A percentile compares a stretch with the other conserved stretches of the same genome.
Conservation (phyloP, 2,797 vertebrate species). For the Poecilia wingei region DNA sequence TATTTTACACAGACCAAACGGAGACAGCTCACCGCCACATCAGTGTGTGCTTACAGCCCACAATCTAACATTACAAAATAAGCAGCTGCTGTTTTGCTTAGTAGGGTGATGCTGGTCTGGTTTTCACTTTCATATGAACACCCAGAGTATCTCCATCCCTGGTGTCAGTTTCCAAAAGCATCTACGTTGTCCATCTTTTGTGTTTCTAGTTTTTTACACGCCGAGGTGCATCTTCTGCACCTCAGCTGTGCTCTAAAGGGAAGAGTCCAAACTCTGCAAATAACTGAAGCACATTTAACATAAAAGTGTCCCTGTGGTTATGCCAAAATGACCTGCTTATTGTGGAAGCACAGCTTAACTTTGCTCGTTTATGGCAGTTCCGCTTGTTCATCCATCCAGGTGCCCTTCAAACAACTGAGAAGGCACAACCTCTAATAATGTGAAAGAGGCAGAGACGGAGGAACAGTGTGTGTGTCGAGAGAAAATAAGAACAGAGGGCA, state of each 20-base stretch:
- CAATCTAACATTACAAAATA: background rate
- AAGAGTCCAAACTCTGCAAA: background rate
- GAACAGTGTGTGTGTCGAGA: background rate
- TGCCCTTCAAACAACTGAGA: background rate
- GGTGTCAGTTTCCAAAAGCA: background rate
- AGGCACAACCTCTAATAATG: background rate
- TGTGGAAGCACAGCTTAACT: background rate
- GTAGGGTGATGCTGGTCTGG: background rate
- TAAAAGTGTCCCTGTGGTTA: background rate
- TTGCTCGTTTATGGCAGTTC: background rate
- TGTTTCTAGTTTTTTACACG: background rate
- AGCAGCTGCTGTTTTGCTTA: background rate
- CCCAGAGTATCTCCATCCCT: background rate
- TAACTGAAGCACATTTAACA: slow-evolving; percentile 1
- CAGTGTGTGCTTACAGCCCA: background rate
- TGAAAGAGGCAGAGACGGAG: background rate
- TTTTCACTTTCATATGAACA: background rate
- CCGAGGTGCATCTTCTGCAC: background rate
- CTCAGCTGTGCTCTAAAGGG: background rate
- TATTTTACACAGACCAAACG: background rate
- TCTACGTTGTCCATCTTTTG: background rate
- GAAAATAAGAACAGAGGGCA: background rate
- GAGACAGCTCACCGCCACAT: background rate
- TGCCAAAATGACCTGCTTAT: background rate
- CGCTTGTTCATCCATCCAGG: background rate